Base-by-base conservation (phyloP, 2,797 vertebrate species). In the Trematomus bernacchii region DNA sequence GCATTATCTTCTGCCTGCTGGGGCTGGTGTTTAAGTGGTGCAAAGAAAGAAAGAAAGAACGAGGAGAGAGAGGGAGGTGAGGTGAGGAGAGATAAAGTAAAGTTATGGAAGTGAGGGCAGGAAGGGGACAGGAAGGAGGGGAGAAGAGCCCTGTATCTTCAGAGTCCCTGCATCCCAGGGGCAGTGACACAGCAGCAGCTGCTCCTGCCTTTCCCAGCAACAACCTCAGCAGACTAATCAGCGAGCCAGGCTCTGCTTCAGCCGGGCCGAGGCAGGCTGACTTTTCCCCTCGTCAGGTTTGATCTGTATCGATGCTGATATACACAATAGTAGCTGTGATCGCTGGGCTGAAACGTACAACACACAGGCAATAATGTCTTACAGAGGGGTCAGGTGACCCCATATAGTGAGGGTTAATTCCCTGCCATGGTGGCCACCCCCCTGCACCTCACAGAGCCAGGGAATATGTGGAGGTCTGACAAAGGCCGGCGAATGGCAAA, bases 101-200 rank as follows among this genome's bases (percentile, higher is more conserved):
- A 37, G 33, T 37, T 9, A 1, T 37, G 33, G 9, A 12, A 65
- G 14, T 50, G 8, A 47, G 66, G 65, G 71, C 73, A 54, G 53
- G 66, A 57, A 74, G 55, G 73, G 63, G 6, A 21, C 50, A 23
- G 62, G 63, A 33, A 16, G 43, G 76, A 73, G 66, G 27, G 16
- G 19, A 51, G 60, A 42, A 15, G 65, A 55, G 55, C 15, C 50
- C 65, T 66, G 23, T 77, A 67, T 81, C 79, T 76, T 71, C 19
- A 73, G 42, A 78, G 53, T 74, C 61, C 50, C 67, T 65, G 72
- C 61, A 78, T 75, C 85, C 72, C 59, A 80, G 74, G 62, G 87
- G 77, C 86, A 79, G 84, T 89, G 80, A 87, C 85, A 80, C 80
- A 89, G 80, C 79, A 89, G 80, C 87, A 82, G 77, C 88, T 89